These are phyloP conservation scores for Cylas formicarius DNA, from an alignment of 1,140 invertebrate species.

Conservation along the genomic window DNA sequence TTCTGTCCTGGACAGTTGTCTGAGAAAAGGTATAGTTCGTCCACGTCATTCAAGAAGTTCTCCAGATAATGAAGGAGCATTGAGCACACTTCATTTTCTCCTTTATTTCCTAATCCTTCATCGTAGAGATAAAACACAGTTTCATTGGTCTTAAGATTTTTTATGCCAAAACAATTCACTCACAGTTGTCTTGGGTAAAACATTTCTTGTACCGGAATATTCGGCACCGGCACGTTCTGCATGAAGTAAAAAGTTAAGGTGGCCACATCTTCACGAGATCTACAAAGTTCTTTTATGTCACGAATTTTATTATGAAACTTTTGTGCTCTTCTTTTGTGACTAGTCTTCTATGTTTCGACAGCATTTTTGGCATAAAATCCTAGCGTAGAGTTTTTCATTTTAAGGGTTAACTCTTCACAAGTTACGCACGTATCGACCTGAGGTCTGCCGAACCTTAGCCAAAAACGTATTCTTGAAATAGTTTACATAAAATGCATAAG, in stretches of 20 bases:
- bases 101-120: slow-evolving; percentile 11
- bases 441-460: slow-evolving; percentile 32
- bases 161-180: slow-evolving; percentile 22
- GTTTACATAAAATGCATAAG: too few species aligned
- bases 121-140: slow-evolving; percentile 6
- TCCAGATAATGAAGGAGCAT: slow-evolving; percentile 13
- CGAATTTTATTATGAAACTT: slow-evolving; percentile 32
- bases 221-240: slow-evolving; percentile 18
- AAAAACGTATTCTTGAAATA: too few species aligned
- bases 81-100: slow-evolving; percentile 16
- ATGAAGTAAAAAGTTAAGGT: slow-evolving; percentile 36
- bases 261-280: slow-evolving; percentile 18
- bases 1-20: slow-evolving; percentile 33
- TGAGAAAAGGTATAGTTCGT: slow-evolving; percentile 28
- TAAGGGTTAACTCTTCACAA: too few species aligned
- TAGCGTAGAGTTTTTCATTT: too few species aligned
- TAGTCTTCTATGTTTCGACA: too few species aligned
- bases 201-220: too few species aligned
- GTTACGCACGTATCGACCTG: slow-evolving; percentile 31
- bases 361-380: too few species aligned
- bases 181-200: too few species aligned
- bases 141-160: slow-evolving; percentile 10
- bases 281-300: slow-evolving; percentile 20
- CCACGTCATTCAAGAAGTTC: slow-evolving; percentile 9
- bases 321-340: slow-evolving; percentile 27